phyloP scores from a whole-genome alignment of 2,797 vertebrate species.

The Enteromius argenteus region DNA sequence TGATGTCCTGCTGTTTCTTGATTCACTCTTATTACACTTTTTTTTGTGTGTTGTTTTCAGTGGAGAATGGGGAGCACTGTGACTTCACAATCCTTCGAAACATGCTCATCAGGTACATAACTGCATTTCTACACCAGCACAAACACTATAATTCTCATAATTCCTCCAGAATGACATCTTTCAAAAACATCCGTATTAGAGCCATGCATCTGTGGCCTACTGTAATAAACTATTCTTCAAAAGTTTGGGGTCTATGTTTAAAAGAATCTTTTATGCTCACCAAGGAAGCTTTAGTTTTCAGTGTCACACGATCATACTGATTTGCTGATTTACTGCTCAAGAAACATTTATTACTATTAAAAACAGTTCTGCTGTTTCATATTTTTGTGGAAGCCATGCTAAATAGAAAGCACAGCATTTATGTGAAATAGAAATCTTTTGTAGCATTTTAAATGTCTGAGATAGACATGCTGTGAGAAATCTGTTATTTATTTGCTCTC shows the following conservation, averaged over 20 bases:
- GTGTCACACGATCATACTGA: not conserved
- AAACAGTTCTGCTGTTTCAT: not conserved
- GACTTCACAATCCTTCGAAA: slow-evolving; percentile 96
- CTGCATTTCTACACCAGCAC: not conserved
- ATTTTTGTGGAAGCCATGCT: not conserved
- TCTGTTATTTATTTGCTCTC: not conserved
- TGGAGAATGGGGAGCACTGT: slow-evolving; percentile 97
- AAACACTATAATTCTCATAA: not conserved
- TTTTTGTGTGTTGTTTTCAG: slow-evolving; percentile 68
- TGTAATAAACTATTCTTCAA: not conserved
- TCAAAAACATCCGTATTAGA: not conserved
- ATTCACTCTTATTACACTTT: not conserved
- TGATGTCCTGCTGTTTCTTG: not conserved
- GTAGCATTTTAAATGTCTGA: not conserved
- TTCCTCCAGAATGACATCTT: not conserved
- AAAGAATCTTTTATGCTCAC: not conserved
- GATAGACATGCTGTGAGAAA: not conserved
- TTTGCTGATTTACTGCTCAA: not conserved
- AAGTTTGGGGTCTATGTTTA: not conserved
- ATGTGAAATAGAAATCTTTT: not conserved
- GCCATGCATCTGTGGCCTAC: no score
- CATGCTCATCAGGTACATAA: slow-evolving; percentile 93
- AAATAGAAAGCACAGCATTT: not conserved
- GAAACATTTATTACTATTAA: not conserved
- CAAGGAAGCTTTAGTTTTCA: not conserved